Base-by-base conservation (phyloP, 2,888 invertebrate species). In the Cosmia trapezina region DNA sequence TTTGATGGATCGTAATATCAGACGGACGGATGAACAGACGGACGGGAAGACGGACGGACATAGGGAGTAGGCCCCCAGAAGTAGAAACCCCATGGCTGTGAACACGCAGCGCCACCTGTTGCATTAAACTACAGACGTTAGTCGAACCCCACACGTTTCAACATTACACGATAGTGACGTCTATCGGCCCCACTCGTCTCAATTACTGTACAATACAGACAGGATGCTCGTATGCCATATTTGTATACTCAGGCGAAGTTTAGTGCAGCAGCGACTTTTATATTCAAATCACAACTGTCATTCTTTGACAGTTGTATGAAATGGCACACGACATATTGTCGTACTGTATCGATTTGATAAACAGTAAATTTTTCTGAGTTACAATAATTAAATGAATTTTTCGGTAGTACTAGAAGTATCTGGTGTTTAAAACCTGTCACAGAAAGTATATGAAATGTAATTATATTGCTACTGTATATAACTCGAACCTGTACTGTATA, bases 31-130 rank as follows among this genome's bases (percentile, higher is more conserved):
- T n/a, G n/a, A n/a, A n/a, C n/a, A n/a, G n/a, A n/a, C n/a, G n/a
- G n/a, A n/a, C n/a, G n/a, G n/a, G n/a, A n/a, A n/a, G n/a, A n/a
- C n/a, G n/a, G n/a, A n/a, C n/a, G n/a, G n/a, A n/a, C n/a, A n/a
- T n/a, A n/a, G n/a, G n/a, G n/a, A n/a, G n/a, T n/a, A n/a, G n/a
- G n/a, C n/a, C n/a, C n/a, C n/a, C n/a, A n/a, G 41, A 19, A 47
- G 17, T n/a, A 33, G 14, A 47, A 22, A 33, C 7, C 41, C 14
- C 33, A 59, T 33, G 12, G 8, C 17, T 17, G 14, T 28, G 51
- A 77, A 56, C 37, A 43, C 41, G 33, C 41, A 22, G 22, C n/a
- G 17, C 53, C 59, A 78, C 78, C 57, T 78, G 76, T 76, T 76
- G 76, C 76, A 17, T 11, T 11, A n/a, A 28, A 49, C 45, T 51